phyloP scores from a whole-genome alignment of 2,797 vertebrate species.

The Bradypodion pumilum region DNA sequence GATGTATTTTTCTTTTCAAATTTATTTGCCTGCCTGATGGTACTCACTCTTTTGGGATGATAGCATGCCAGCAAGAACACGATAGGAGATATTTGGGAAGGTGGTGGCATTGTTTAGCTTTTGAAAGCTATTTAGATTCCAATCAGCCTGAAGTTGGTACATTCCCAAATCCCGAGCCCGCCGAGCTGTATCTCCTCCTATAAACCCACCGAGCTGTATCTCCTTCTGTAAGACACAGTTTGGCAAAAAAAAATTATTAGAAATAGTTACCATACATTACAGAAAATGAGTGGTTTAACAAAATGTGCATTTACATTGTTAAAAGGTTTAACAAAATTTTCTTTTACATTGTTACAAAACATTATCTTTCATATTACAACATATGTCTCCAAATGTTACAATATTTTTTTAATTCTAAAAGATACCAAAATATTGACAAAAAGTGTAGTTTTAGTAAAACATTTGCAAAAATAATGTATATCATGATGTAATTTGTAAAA shows the following conservation, averaged over 20 bases:
- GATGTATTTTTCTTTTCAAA: no score
- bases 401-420: neutral
- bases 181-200: neutral
- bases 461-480: neutral
- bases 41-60: slow-evolving; percentile 70
- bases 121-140: slow-evolving; percentile 33
- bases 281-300: no score
- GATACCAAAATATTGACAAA: neutral
- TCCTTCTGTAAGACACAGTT: slow-evolving; percentile 14
- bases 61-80: slow-evolving; percentile 56
- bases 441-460: neutral
- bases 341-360: no score
- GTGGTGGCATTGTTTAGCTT: slow-evolving; percentile 21
- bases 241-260: neutral
- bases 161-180: slow-evolving; percentile 8
- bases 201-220: neutral
- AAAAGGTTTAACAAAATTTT: no score
- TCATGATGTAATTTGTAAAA: neutral
- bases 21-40: neutral
- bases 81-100: slow-evolving; percentile 48
- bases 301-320: no score
- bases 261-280: neutral
- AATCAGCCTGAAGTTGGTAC: neutral
- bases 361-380: no score
- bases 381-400: neutral